phyloP scores from a whole-genome alignment of 2,797 vertebrate species.

The Syngnathus acus region DNA sequence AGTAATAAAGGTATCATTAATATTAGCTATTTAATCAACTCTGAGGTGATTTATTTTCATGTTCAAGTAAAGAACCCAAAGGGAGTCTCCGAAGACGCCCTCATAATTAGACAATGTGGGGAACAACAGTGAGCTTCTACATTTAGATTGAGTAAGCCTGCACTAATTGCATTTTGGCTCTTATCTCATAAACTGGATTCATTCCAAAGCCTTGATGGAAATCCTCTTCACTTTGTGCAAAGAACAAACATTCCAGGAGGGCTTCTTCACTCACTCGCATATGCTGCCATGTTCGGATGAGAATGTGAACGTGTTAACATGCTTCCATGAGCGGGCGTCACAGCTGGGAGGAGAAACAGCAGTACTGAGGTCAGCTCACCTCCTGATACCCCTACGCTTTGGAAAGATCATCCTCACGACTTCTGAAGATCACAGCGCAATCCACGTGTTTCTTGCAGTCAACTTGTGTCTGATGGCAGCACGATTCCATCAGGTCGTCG shows the following conservation, averaged over 20 bases:
- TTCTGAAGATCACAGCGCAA: conserved; percentile 23
- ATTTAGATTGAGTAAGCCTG: conserved; percentile 46
- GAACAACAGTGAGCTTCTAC: conserved; percentile 36
- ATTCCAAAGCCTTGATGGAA: conserved; percentile 36
- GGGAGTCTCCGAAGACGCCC: conserved; percentile 28
- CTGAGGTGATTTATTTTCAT: neutral
- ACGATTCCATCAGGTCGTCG: conserved; percentile 9
- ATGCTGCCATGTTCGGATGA: conserved; percentile 23
- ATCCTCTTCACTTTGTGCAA: conserved; percentile 22
- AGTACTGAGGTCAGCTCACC: conserved; percentile 24
- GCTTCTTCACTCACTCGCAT: conserved; percentile 18
- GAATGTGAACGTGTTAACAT: conserved; percentile 23
- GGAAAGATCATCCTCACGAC: conserved; percentile 16
- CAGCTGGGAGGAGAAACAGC: conserved; percentile 12
- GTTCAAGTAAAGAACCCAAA: conserved; percentile 22
- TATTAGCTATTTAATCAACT: conserved; percentile 26
- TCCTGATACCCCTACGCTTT: neutral
- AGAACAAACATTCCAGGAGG: conserved; percentile 16
- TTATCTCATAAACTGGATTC: conserved; percentile 58
- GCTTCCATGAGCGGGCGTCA: conserved; percentile 29
- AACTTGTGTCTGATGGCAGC: neutral
- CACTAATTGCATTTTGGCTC: conserved; percentile 56
- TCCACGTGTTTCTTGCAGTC: conserved; percentile 22
- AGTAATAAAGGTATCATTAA: conserved; percentile 23
- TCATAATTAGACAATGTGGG: conserved; percentile 45